These are phyloP conservation scores for Abramis brama DNA, from an alignment of 2,113 vertebrate species.

Conservation along the genomic window DNA sequence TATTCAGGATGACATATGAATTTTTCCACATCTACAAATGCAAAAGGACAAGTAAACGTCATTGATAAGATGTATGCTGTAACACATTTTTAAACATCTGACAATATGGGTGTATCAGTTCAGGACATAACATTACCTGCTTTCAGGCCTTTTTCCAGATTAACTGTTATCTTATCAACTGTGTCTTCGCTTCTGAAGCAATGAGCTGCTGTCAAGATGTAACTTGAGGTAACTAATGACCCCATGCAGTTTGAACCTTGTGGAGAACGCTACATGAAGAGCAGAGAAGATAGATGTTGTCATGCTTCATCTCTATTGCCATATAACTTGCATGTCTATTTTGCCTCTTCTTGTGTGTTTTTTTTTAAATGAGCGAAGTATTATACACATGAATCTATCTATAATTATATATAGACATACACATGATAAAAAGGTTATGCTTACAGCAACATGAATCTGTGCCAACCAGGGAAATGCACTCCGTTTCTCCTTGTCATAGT, in stretches of 20 bases:
- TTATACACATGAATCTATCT: no score
- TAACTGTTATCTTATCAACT: conserved; percentile 15
- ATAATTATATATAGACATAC: not conserved
- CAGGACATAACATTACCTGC: not conserved
- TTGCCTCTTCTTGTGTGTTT: not conserved
- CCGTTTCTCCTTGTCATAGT: not conserved
- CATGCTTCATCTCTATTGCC: not conserved
- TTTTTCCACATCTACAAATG: not conserved
- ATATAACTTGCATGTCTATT: not conserved
- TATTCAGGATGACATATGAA: conserved; percentile 54
- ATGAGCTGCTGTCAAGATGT: conserved; percentile 77
- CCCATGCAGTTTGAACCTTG: conserved; percentile 63
- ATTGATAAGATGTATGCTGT: not conserved
- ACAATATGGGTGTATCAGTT: not conserved
- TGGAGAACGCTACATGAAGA: not conserved
- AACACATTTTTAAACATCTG: not conserved
- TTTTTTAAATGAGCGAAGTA: no score
- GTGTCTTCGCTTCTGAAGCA: conserved; percentile 64
- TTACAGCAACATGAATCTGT: conserved; percentile 47
- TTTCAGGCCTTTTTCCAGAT: not conserved
- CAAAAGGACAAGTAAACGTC: conserved; percentile 28
- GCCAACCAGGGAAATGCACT: conserved; percentile 69
- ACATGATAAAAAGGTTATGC: conserved; percentile 11
- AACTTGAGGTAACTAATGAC: conserved; percentile 68
- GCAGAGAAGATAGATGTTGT: not conserved